Conservation (phyloP, 2,113 vertebrate genomes). For the Potamarius usumacintae region DNA sequence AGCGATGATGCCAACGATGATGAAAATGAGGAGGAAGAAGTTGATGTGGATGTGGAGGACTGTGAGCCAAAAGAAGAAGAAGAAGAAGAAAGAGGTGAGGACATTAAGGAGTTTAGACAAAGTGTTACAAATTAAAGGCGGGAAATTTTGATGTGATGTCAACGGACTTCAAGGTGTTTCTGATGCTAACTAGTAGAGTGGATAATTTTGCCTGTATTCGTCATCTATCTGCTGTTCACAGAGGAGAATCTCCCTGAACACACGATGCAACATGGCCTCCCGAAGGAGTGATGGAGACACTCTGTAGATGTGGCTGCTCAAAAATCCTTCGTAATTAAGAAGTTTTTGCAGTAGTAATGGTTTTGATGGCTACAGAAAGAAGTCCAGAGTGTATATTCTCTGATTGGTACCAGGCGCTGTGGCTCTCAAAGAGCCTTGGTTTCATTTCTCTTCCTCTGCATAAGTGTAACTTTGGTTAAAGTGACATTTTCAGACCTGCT, state of each 20-base stretch:
- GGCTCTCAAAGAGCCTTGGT: neutral
- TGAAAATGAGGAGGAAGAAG: neutral
- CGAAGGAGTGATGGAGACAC: constrained; percentile 4
- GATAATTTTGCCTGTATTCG: neutral
- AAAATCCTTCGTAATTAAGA: constrained; percentile 42
- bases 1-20: neutral
- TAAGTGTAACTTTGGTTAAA: neutral
- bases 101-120: neutral
- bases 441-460: constrained; percentile 3
- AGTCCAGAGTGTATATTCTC: neutral
- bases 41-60: constrained; percentile 1
- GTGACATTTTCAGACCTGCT: constrained; percentile 8
- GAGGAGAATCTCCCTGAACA: neutral
- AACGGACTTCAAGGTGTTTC: neutral
- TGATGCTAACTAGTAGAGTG: too few species aligned
- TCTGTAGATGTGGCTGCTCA: constrained; percentile 8
- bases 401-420: neutral
- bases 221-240: neutral
- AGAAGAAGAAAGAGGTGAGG: constrained; percentile 45
- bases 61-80: neutral
- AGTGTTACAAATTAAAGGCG: neutral
- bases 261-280: too few species aligned
- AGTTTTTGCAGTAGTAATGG: constrained; percentile 11
- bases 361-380: neutral
- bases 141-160: neutral